These are phyloP conservation scores for Echinarachnius parma DNA, from an alignment of 53 echinoderm and acorn worm genomes.

Conservation along the genomic window DNA sequence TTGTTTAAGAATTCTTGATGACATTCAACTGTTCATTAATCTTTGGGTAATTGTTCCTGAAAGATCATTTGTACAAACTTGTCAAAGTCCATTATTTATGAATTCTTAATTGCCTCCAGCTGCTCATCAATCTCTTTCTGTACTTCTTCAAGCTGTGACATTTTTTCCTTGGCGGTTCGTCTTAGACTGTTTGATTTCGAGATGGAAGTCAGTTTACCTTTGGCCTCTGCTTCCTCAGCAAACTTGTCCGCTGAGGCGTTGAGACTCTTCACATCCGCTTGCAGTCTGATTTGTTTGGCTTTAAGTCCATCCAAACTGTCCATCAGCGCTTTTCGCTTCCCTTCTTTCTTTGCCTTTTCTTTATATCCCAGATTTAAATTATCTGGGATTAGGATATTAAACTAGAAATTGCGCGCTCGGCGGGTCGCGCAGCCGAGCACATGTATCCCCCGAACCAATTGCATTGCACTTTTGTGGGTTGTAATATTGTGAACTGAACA, in stretches of 20 bases:
- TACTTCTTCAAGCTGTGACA: slow-evolving; percentile 16
- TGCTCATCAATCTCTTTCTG: slow-evolving; percentile 38
- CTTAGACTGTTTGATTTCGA: slow-evolving; percentile 57
- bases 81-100: too few relatives aligned
- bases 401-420: too few relatives aligned
- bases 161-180: slow-evolving; percentile 49
- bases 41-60: not conserved
- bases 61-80: not conserved
- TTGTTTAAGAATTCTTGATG: slow-evolving; percentile 33
- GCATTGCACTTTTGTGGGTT: too few relatives aligned
- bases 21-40: slow-evolving; percentile 38
- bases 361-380: too few relatives aligned
- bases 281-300: slow-evolving; percentile 46
- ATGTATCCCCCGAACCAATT: too few relatives aligned
- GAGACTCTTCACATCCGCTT: slow-evolving; percentile 44
- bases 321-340: slow-evolving; percentile 50
- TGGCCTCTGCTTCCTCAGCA: slow-evolving; percentile 55
- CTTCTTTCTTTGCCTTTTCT: slow-evolving; percentile 33
- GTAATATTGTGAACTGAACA: too few relatives aligned
- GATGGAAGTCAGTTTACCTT: slow-evolving; percentile 41
- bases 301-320: slow-evolving; percentile 53
- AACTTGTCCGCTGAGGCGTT: slow-evolving; percentile 52
- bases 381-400: too few relatives aligned
- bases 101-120: slow-evolving; percentile 43
- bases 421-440: too few relatives aligned